These are phyloP conservation scores for Phalacrocorax aristotelis DNA, from an alignment of 2,113 vertebrate species.

Conservation along the genomic window DNA sequence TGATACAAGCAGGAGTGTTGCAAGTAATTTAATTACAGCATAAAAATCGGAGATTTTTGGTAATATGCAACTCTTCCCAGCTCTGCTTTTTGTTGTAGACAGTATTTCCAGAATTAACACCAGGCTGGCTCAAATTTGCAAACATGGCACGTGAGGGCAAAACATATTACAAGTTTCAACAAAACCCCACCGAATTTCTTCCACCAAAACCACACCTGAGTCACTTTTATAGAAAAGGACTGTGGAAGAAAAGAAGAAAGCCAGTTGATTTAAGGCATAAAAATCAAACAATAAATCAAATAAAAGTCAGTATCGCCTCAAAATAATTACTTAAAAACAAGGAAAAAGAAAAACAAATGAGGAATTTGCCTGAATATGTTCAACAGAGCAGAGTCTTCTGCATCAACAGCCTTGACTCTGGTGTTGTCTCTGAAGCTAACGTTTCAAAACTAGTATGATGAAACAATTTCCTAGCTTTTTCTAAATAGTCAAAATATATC, in stretches of 20 bases:
- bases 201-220: neutral
- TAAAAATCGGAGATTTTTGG: neutral
- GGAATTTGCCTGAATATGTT: neutral
- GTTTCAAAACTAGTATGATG: neutral
- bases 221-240: neutral
- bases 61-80: no score
- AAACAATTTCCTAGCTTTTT: neutral
- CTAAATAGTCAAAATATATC: neutral
- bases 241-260: neutral
- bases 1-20: neutral
- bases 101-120: neutral
- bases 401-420: neutral
- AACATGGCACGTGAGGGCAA: neutral
- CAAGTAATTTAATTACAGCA: neutral
- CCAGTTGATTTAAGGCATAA: neutral
- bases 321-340: neutral
- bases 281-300: neutral
- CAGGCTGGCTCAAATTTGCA: neutral
- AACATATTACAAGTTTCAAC: neutral
- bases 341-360: rapidly evolving
- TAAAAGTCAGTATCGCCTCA: neutral
- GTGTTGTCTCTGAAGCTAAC: neutral
- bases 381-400: neutral
- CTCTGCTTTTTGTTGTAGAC: neutral
- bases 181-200: neutral